Percentiles rank a stretch among this genome's conserved stretches.
Conservation (phyloP, 2,888 invertebrate genomes). For the Dione juno region DNA sequence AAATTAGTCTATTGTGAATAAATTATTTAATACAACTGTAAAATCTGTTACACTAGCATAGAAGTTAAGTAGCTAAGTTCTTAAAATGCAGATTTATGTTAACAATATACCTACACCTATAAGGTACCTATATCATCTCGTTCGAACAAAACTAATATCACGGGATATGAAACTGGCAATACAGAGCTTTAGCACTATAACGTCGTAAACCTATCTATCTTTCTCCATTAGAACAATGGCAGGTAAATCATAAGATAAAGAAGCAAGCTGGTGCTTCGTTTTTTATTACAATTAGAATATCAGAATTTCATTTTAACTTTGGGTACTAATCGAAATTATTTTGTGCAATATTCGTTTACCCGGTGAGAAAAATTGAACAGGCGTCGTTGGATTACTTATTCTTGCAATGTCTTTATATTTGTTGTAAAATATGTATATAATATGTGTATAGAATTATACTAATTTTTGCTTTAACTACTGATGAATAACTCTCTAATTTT, state of each 20-base stretch:
- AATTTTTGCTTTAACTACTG: not conserved
- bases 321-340: no score
- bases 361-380: no score
- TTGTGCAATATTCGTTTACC: no score
- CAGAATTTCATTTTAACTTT: no score
- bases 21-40: not conserved
- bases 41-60: not conserved
- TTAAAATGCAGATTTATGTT: not conserved
- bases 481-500: not conserved
- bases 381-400: no score
- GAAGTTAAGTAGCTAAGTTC: not conserved
- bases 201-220: not conserved
- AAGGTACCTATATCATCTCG: not conserved
- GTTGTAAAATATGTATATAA: no score
- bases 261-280: no score
- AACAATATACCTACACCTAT: not conserved
- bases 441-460: no score
- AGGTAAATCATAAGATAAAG: not conserved
- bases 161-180: not conserved
- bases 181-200: not conserved
- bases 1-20: not conserved
- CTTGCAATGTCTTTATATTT: no score
- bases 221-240: not conserved
- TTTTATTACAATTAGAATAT: no score
- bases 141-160: not conserved